Evolutionary conservation across 1,140 invertebrate species (phyloP), one percentile per base, ranked within the genome.

Genomic region (Pomacea maculata): DNA sequence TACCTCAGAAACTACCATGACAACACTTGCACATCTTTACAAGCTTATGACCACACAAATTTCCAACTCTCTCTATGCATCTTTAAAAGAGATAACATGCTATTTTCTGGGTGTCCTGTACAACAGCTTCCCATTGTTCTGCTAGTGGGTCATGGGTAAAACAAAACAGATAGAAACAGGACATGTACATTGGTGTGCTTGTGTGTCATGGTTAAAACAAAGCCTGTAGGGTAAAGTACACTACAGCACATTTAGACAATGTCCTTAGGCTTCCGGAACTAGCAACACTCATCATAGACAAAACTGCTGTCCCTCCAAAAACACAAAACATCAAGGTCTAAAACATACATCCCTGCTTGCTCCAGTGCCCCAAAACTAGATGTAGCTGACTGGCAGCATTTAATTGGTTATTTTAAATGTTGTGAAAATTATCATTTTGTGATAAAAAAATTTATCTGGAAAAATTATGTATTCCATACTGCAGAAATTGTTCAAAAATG

Each of bases 281-380:
- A 78, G 77, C 77, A 78, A 78, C 77, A 78, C 77, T 78, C 77
- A 78, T 78, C n/a, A 52, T 34, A 61, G 75, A 45, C 34, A 55
- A 70, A 67, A 64, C 68, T 67, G 70, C 77, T 25, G 77, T 71
- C 77, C 77, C 67, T 45, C 67, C 2, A 52, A 14, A 78, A 25
- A 78, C 77, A 78, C 75, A 71, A 78, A 78, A 61, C 77, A 78
- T 78, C 77, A 78, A 78, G 77, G 70, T 78, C 77, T 78, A 78
- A 34, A 78, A 78, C 77, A 70, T 70, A 68, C 65, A 68, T n/a
- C 52, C 45, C 77, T 25, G 29, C 67, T 67, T 25, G 54, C 77
- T n/a, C 77, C 65, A 68, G n/a, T 12, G 34, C 55, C 34, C n/a
- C 77, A 78, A 25, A 14, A 67, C 77, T 78, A 45, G 25, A 64